Base-by-base conservation (phyloP, 2,113 vertebrate species). In the Sinocyclocheilus grahami region DNA sequence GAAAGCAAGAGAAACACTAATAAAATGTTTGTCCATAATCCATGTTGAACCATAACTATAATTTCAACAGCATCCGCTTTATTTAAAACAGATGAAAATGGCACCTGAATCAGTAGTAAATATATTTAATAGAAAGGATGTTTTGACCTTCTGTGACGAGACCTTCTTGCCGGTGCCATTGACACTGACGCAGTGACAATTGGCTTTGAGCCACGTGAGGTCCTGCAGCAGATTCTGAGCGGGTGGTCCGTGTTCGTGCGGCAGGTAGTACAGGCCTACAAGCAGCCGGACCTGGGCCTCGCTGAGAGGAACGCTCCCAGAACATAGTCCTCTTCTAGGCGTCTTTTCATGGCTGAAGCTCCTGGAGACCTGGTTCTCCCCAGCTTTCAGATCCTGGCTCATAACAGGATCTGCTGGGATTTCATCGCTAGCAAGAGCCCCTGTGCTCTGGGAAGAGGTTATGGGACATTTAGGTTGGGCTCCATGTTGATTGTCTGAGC, bases 191-290 rank as follows among this genome's bases (percentile, higher is more conserved):
- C 91, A 27, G 80, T 95, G 92, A 88, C 95, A 95, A 93, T 96
- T 95, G 9, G 90, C 86, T 84, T 91, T 94, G 20, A 96, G 95
- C 96, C 96, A 96, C 46, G 89, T 94, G 11, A 97, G 94, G 69
- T 96, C 94, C 88, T 95, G 94, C 87, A 97, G 90, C 20, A 96
- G 93, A 13, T 87, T 90, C 90, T 95, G 94, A 0, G 95, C 96
- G 0, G 93, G 90, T 0, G 91, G 89, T 0, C 95, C 95, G 0
- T 96, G 95, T 37, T 96, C 94, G 48, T 97, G 96, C 20, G 96
- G 96, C 78, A 97, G 92, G 88, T 96, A 96, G 89, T 97, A 95
- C 65, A 97, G 94, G 85, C 96, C 96, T 72, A 96, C 95, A 90
- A 97, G 91, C 91, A 97, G 92, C 85, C 89, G 91, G 37, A 96